Evolutionary conservation across 1,140 invertebrate species (phyloP), one percentile per base, ranked within the genome.

Genomic region (Andricus grossulariae): DNA sequence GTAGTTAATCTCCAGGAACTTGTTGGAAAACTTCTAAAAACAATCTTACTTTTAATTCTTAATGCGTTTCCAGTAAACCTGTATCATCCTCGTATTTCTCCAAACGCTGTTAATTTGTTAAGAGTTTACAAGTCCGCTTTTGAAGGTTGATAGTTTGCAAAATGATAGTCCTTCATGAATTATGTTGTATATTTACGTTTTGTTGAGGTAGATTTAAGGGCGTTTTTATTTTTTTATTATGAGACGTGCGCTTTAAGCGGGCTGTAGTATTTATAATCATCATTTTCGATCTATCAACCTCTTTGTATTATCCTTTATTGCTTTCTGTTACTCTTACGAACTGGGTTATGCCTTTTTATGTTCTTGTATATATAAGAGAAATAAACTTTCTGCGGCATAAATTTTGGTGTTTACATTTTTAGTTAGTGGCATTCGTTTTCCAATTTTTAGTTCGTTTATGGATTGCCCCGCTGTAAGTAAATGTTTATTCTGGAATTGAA

Each of bases 1-100:
- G 87, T 89, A 85, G 81, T 76, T 82, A 80, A 81, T 60, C 66
- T 71, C n/a, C n/a, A 49, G 52, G 39, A 70, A 25, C 25, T 55
- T 21, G 25, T 19, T 13, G n/a, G 16, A 45, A 16, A 50, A 18
- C 7, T 32, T 25, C 11, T 52, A 21, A 10, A 32, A 19, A 51
- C 6, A 54, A 19, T 32, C 6, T 19, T 3, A 6, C 18, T 4
- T 25, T 18, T 25, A 7, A 25, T 72, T 19, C 7, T 52, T 12
- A n/a, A 32, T 21, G 50, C 25, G 15, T n/a, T 32, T 52, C 16
- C 18, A 73, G 12, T 18, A 13, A 25, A 32, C 13, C 25, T 73
- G 50, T 73, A 73, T 18, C n/a, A 73, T 25, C 50, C 18, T 52
- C 49, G 18, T 72, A 12, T 52, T 50, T 51, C 15, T 50, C 19